Evolutionary conservation across 2,113 vertebrate species (phyloP), one percentile per base, ranked within the genome.

Genomic region (Grammomys surdaster): DNA sequence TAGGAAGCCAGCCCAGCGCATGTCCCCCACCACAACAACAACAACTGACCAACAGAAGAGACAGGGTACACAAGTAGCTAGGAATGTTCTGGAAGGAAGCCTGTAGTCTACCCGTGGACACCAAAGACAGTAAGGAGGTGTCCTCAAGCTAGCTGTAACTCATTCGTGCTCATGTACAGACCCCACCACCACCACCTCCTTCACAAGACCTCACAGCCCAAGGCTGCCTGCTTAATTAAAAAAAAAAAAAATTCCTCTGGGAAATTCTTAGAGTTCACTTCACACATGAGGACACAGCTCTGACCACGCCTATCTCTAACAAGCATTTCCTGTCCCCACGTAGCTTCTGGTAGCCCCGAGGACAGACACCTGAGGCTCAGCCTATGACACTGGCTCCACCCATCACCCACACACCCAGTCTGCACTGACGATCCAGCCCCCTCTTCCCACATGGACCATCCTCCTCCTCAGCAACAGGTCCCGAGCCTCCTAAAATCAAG

Each of bases 1-100:
- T 19, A 36, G 76, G 82, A 81, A 78, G 54, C 54, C 87, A 69
- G 81, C 60, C 91, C 67, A 43, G 94, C 65, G 60, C 88, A 26
- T 0, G 0, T 86, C 78, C 10, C 10, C 51, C 51, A 8, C 8
- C 51, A 8, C 51, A 51, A 1, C 9, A 51, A 1, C 51, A 51
- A 10, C 17, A 0, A 36, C 75, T 63, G 36, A 60, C 76, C 90
- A 51, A 73, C 48, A n/a, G 22, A 46, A 51, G 31, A 81, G 40
- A 92, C 48, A 3, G 33, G 33, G 33, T 2, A 20, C 43, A 63
- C 75, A 63, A 69, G 92, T 58, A 36, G 63, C 75, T 60, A 60
- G 0, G 40, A 19, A 77, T 48, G 28, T 43, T 77, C 72, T 40
- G 20, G 87, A 85, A 90, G 20, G 60, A 91, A 76, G 70, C 28